These are phyloP conservation scores for Sarcophaga rosellei DNA, from an alignment of 2,888 invertebrate species.

Conservation along the genomic window DNA sequence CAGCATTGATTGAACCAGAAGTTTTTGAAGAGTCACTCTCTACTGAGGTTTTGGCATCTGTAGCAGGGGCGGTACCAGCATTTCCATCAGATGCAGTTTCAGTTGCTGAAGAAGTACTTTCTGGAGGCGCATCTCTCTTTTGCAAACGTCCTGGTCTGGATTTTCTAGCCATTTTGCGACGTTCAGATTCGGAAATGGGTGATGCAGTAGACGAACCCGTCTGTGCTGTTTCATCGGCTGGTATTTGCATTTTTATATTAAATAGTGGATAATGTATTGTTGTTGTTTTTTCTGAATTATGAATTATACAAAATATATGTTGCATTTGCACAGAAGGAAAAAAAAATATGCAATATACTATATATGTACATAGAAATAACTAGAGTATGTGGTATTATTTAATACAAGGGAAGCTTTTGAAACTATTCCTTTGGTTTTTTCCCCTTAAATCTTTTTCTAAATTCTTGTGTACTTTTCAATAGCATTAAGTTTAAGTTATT, in stretches of 20 bases:
- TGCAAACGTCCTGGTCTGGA: constrained; percentile 79
- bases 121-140: constrained; percentile 73
- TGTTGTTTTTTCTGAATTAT: constrained; percentile 82
- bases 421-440: no score
- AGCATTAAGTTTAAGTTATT: no score
- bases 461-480: no score
- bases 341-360: constrained; percentile 44
- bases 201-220: constrained; percentile 42
- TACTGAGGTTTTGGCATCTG: constrained; percentile 14
- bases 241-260: constrained; percentile 91
- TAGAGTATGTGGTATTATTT: neutral
- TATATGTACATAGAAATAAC: neutral
- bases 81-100: constrained; percentile 72
- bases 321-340: constrained; percentile 50
- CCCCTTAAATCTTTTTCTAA: no score
- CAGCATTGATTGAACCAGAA: constrained; percentile 22
- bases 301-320: constrained; percentile 61
- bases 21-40: constrained; percentile 6
- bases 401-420: neutral
- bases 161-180: constrained; percentile 79
- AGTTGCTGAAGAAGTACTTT: constrained; percentile 50
- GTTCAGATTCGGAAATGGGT: constrained; percentile 82
- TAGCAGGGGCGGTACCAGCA: constrained; percentile 80
- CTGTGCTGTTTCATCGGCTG: constrained; percentile 85
- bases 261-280: constrained; percentile 92